phyloP scores from a whole-genome alignment of 1,140 invertebrate genomes.

The Drosophila kikkawai region DNA sequence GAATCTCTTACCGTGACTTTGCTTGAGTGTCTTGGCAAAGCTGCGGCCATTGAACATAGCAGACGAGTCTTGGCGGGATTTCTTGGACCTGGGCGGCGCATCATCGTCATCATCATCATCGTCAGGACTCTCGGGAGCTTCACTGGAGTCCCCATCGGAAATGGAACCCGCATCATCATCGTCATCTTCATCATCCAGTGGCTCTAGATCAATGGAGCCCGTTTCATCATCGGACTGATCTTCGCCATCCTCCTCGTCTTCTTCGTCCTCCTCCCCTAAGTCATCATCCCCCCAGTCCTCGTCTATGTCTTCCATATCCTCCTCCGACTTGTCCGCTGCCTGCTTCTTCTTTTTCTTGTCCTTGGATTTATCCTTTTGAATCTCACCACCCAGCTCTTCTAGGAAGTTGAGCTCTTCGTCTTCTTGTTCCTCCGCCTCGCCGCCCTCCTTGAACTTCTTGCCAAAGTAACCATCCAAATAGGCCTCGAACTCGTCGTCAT shows the following conservation, averaged over 20 bases:
- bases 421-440: conserved; percentile 84
- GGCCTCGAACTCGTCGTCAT: conserved; percentile 94
- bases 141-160: conserved; percentile 54
- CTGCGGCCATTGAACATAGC: conserved; percentile 46
- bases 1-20: conserved; percentile 62
- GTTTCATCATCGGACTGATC: conserved; percentile 77
- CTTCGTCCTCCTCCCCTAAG: conserved; percentile 81
- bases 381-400: conserved; percentile 71
- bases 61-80: conserved; percentile 60
- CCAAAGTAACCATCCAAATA: conserved; percentile 89
- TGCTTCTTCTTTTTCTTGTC: conserved; percentile 84
- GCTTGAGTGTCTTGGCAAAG: conserved; percentile 78
- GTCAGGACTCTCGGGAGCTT: conserved; percentile 61
- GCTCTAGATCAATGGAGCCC: conserved; percentile 70
- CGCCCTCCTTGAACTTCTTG: conserved; percentile 83
- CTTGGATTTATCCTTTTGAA: conserved; percentile 58
- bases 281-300: conserved; percentile 78
- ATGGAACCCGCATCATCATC: conserved; percentile 66
- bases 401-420: conserved; percentile 84
- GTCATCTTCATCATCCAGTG: conserved; percentile 47
- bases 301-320: conserved; percentile 75
- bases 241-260: conserved; percentile 66
- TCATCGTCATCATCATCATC: conserved; percentile 61
- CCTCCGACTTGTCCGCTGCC: conserved; percentile 62
- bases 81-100: conserved; percentile 82